Conservation (phyloP, 2,113 vertebrate species). For the Chaetops frenatus region DNA sequence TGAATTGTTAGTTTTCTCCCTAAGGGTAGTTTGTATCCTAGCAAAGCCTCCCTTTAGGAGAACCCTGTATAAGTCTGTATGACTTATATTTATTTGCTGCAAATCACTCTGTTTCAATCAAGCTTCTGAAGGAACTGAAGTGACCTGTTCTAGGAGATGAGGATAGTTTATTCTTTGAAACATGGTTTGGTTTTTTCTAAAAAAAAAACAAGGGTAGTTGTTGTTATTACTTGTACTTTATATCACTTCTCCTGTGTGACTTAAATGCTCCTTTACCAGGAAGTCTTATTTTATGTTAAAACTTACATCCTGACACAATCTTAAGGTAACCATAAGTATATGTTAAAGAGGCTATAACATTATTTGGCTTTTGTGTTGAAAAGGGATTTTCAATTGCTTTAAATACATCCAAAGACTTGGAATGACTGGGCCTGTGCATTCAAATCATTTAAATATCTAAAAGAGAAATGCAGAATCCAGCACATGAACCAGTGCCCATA, state of each 20-base stretch:
- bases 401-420: constrained; percentile 21
- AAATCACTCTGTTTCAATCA: background rate
- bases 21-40: background rate
- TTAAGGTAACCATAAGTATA: background rate
- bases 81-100: background rate
- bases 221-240: background rate
- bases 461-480: constrained; percentile 24
- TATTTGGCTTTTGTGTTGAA: background rate
- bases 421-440: constrained; percentile 2
- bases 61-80: background rate
- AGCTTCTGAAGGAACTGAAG: background rate
- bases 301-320: background rate
- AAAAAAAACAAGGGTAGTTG: background rate
- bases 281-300: background rate
- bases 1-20: background rate
- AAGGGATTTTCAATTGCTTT: constrained; percentile 32
- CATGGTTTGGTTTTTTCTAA: background rate
- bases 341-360: background rate
- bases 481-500: constrained; percentile 53
- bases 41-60: background rate
- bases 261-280: background rate
- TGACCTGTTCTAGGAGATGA: background rate
- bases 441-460: constrained; percentile 50
- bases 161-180: background rate
- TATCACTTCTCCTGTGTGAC: background rate